Evolutionary conservation across 2,113 vertebrate genomes (phyloP).

Genomic region (Helogale parvula): DNA sequence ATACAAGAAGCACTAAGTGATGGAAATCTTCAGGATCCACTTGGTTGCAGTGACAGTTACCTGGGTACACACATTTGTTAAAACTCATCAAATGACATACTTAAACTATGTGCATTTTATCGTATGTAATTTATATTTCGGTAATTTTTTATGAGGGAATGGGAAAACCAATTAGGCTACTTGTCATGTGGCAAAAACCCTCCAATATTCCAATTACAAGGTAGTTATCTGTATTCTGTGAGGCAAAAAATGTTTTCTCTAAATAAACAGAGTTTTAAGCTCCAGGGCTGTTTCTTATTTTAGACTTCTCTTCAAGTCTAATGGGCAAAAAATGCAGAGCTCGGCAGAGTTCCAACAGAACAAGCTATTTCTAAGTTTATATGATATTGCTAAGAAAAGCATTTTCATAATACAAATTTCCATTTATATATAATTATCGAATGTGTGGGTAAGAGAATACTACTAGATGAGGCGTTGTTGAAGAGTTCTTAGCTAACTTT

Average conservation of each 20-base stretch:
- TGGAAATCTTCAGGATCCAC: neutral
- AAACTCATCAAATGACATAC: neutral
- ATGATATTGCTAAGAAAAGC: slow-evolving; percentile 57
- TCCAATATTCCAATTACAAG: slow-evolving; percentile 48
- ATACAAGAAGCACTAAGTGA: neutral
- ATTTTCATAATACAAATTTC: slow-evolving; percentile 65
- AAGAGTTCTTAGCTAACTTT: slow-evolving; percentile 40
- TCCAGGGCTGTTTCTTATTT: slow-evolving; percentile 67
- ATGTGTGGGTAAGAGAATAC: slow-evolving; percentile 21
- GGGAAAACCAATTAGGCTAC: neutral
- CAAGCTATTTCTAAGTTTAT: slow-evolving; percentile 65
- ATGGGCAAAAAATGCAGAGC: slow-evolving; percentile 68
- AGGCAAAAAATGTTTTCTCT: slow-evolving; percentile 62
- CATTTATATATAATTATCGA: slow-evolving; percentile 64
- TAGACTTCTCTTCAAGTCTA: slow-evolving; percentile 67
- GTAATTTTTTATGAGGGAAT: neutral
- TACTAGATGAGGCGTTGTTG: neutral
- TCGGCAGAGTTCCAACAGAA: slow-evolving; percentile 62
- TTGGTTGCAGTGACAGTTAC: neutral
- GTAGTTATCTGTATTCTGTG: slow-evolving; percentile 30
- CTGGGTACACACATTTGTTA: neutral
- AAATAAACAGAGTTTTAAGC: slow-evolving; percentile 68
- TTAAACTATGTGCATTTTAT: slow-evolving; percentile 20
- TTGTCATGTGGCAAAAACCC: slow-evolving; percentile 23
- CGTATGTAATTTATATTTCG: neutral